phyloP scores from a whole-genome alignment of 2,888 invertebrate species.

The Argyresthia albistria region DNA sequence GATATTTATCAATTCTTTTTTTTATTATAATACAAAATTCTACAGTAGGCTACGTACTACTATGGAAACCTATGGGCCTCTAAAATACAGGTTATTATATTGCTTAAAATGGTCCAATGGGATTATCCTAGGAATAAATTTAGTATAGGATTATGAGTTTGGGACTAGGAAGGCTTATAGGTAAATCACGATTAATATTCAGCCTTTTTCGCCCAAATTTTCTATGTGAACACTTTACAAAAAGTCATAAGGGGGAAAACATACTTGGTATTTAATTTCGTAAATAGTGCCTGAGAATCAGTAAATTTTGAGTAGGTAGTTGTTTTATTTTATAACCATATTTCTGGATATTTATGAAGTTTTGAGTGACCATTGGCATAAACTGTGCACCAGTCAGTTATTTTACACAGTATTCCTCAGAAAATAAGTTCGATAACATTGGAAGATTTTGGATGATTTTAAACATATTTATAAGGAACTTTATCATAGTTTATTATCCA shows the following conservation, averaged over 20 bases:
- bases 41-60: slow-evolving; percentile 53
- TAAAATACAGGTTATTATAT: slow-evolving; percentile 54
- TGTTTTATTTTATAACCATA: too few relatives aligned
- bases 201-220: neutral
- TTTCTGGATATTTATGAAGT: too few relatives aligned
- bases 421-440: neutral
- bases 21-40: slow-evolving; percentile 42
- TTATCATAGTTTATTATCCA: too few relatives aligned
- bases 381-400: too few relatives aligned
- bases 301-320: neutral
- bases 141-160: slow-evolving; percentile 11
- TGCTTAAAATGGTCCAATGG: slow-evolving; percentile 69
- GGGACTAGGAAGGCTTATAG: slow-evolving; percentile 1
- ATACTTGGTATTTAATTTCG: too few relatives aligned
- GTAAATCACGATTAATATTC: neutral
- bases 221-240: neutral
- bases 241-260: neutral
- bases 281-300: too few relatives aligned
- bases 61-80: slow-evolving; percentile 51
- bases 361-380: too few relatives aligned
- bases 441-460: too few relatives aligned
- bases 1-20: slow-evolving; percentile 2
- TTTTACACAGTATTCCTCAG: too few relatives aligned
- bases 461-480: too few relatives aligned
- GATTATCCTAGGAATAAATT: slow-evolving; percentile 45